A percentile compares a stretch with the other conserved stretches of the same genome.
These are phyloP conservation scores for Champsocephalus gunnari DNA, from an alignment of 2,797 vertebrate genomes.

Conservation along the genomic window DNA sequence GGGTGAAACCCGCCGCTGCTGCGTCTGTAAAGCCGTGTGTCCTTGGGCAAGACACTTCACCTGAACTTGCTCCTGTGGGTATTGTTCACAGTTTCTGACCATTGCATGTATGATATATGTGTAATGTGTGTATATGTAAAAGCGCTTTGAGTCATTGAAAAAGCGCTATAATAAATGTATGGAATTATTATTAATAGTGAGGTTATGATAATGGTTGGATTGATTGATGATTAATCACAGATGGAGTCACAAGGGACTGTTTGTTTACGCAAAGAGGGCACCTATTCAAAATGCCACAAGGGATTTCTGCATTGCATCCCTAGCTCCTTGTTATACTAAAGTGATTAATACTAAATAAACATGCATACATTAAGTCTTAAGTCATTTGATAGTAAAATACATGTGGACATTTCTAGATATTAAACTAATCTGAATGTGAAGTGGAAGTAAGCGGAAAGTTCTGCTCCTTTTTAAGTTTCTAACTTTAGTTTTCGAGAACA, in stretches of 20 bases:
- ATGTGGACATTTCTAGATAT: not conserved
- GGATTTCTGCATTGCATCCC: not conserved
- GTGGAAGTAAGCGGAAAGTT: not conserved
- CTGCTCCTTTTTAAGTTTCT: not conserved
- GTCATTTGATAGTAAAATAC: not conserved
- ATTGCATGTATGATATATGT: too few relatives aligned
- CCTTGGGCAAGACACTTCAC: too few relatives aligned
- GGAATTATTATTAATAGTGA: not conserved
- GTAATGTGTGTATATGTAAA: too few relatives aligned
- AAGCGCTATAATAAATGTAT: too few relatives aligned
- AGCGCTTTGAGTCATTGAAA: too few relatives aligned
- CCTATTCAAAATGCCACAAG: not conserved
- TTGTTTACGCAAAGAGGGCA: conserved; percentile 1
- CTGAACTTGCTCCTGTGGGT: too few relatives aligned
- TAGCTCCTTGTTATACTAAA: not conserved
- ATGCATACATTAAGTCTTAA: conserved; percentile 1
- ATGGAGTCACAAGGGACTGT: conserved; percentile 16
- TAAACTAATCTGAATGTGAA: not conserved
- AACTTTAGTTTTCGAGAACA: not conserved
- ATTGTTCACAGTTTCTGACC: too few relatives aligned
- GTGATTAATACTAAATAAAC: conserved; percentile 17
- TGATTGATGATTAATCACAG: conserved; percentile 18
- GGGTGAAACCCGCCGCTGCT: too few relatives aligned
- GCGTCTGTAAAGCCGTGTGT: too few relatives aligned
- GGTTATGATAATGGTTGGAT: conserved; percentile 8